Evolutionary conservation across 2,113 vertebrate genomes (phyloP), one percentile per base, ranked within the genome.

Genomic region (Erinaceus europaeus): DNA sequence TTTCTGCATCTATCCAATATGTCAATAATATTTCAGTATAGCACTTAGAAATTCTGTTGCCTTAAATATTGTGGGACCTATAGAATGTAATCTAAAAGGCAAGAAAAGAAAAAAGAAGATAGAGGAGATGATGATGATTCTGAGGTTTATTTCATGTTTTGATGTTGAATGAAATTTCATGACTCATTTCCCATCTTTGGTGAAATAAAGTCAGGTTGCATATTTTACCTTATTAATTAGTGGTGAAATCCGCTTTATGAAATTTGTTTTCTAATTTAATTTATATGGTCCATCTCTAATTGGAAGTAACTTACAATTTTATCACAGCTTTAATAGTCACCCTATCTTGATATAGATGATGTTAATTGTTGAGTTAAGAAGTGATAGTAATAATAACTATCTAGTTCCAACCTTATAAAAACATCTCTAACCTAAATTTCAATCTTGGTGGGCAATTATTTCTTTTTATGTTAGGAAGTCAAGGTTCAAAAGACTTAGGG

Each of bases 181-280:
- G 57, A 74, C 48, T 53, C 18, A 40, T 65, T 71, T 91, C 29
- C 34, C 61, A 44, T 32, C 73, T 76, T 73, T 68, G 36, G 50
- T 57, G 10, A 57, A 84, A 2, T 86, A 62, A 84, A 79, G 34
- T 65, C 29, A 71, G 48, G 1, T 72, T 82, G 17, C 9, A 6
- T 84, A 72, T 72, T 34, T 75, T 20, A 27, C 13, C 53, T 71
- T 67, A 4, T 73, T 83, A 91, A 88, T 42, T 20, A 78, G 53
- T 73, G 67, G 10, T 57, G 29, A 84, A 74, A 68, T 46, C 20
- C 77, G 27, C 53, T 77, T 15, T 38, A 53, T n/a, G 32, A 36
- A 40, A 17, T 71, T 88, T 48, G 20, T 52, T 71, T 69, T 84
- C 64, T 75, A 40, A 53, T 27, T 68, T 90, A 73, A 87, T 40